Evolutionary conservation across 2,888 invertebrate genomes (phyloP), one percentile per base, ranked within the genome.

Genomic region (Lycia hirtaria): DNA sequence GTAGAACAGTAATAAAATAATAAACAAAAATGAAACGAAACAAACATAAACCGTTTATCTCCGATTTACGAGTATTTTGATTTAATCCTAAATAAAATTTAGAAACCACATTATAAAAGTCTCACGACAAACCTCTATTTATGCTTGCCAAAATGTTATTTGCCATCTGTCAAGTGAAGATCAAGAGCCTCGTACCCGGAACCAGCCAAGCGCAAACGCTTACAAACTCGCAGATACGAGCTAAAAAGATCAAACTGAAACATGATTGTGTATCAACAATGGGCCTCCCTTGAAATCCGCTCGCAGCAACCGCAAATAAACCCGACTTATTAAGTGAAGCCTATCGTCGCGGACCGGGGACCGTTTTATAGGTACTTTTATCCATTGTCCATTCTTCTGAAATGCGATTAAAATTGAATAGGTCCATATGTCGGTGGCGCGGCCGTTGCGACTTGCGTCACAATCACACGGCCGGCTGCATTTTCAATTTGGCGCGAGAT

Each of bases 371-470:
- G 78, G 81, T 82, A 83, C 89, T 83, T 83, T 88, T 88, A 92
- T 91, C 83, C 85, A 81, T 79, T 86, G 88, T 86, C 90, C 88
- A 90, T 91, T 91, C 88, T 90, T 89, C 88, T 87, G 87, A 88
- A 89, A 92, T 92, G 82, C 89, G 91, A 92, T 92, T 91, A 92
- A 91, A 91, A 91, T 89, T 91, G 91, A 88, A 92, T 91, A 88
- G 90, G 81, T 88, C 89, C 90, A 87, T 90, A 90, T 91, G 91
- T 88, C 89, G 85, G 75, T 74, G 77, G 81, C 87, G 86, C 72
- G 71, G 86, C 48, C 49, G 62, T 47, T 57, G 52, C 57, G 57
- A 52, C 62, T 89, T 89, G 88, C 89, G 89, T 87, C 85, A 88
- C 91, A 92, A 92, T 92, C 85, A 85, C 85, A 92, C 89, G 90